Evolutionary conservation across 2,888 invertebrate genomes (phyloP).

Genomic region (Ethmia dodecea): DNA sequence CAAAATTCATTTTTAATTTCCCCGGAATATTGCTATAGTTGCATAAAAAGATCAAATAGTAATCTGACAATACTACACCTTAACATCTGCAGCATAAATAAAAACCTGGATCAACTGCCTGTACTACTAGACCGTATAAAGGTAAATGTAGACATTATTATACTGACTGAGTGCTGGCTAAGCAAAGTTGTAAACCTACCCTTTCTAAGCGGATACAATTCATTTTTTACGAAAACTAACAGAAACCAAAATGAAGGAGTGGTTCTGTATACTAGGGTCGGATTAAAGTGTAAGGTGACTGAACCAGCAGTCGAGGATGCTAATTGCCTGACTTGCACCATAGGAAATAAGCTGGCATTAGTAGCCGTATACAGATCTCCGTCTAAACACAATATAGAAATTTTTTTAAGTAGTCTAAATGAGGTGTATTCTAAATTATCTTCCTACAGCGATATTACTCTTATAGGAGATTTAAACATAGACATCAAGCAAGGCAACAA

Average conservation of each 20-base stretch:
- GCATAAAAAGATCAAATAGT: too few relatives aligned
- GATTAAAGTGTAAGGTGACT: neutral
- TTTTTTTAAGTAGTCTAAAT: neutral
- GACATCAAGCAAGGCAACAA: too few relatives aligned
- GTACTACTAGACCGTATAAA: neutral
- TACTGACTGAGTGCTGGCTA: neutral
- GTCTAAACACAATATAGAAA: neutral
- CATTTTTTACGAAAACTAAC: neutral
- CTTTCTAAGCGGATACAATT: neutral
- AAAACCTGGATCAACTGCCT: neutral
- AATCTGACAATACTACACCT: too few relatives aligned
- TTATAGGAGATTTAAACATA: too few relatives aligned
- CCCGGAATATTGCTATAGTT: too few relatives aligned
- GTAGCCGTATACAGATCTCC: neutral
- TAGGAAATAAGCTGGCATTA: neutral
- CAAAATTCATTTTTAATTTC: too few relatives aligned
- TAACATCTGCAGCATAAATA: neutral
- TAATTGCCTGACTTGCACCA: neutral
- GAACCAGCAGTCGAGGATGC: neutral
- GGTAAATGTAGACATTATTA: neutral
- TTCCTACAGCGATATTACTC: too few relatives aligned
- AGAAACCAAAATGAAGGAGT: neutral
- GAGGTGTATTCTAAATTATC: too few relatives aligned
- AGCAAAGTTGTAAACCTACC: neutral
- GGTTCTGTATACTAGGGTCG: neutral